Conservation (phyloP, 2,113 vertebrate genomes). For the Rallus limicola region DNA sequence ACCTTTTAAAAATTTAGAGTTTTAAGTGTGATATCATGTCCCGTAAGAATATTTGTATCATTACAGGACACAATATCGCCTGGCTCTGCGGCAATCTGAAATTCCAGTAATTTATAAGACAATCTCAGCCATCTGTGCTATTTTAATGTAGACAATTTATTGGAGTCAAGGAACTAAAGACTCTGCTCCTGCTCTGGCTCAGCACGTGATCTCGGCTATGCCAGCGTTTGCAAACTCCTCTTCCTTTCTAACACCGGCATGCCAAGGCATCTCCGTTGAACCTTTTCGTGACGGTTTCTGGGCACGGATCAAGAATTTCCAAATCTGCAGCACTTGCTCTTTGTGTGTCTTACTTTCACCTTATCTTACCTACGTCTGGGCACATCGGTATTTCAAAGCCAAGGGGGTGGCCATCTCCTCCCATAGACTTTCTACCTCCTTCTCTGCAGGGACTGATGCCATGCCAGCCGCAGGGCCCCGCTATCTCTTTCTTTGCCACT, state of each 20-base stretch:
- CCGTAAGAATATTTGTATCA: slow-evolving; percentile 35
- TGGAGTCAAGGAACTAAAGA: background rate
- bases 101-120: background rate
- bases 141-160: background rate
- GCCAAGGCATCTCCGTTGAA: background rate
- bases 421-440: background rate
- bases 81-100: background rate
- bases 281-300: background rate
- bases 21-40: slow-evolving; percentile 52
- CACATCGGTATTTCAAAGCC: background rate
- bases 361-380: background rate
- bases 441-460: background rate
- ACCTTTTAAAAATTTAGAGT: slow-evolving; percentile 50
- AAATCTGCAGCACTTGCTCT: background rate
- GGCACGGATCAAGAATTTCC: background rate
- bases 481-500: background rate
- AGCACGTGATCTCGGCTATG: background rate
- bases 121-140: background rate
- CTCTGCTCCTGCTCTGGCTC: background rate
- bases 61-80: slow-evolving; percentile 43
- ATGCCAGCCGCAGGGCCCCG: background rate
- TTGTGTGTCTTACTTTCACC: background rate
- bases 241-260: background rate
- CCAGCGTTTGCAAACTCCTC: background rate
- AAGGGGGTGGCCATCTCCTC: background rate